Evolutionary conservation across 2,888 invertebrate genomes (phyloP).

Genomic region (Spialia ferax): DNA sequence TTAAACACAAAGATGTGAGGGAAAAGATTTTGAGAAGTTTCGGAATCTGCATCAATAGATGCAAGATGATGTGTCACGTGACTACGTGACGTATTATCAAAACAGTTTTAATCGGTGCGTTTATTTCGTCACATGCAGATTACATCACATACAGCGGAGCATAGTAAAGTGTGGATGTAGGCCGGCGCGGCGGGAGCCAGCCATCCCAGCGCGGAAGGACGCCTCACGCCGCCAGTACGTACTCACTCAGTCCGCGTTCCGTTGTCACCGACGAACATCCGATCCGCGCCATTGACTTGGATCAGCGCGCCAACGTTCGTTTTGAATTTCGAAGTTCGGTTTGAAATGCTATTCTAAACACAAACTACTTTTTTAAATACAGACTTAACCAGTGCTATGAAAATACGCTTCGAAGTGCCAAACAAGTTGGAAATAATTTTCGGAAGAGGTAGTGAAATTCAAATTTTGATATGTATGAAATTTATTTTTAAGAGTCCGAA

Average conservation of each 20-base stretch:
- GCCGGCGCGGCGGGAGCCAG: slow-evolving; percentile 81
- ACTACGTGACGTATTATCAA: slow-evolving; percentile 62
- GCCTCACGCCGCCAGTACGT: slow-evolving; percentile 47
- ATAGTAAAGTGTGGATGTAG: slow-evolving; percentile 62
- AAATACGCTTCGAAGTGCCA: slow-evolving; percentile 82
- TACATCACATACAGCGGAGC: slow-evolving; percentile 69
- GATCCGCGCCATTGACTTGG: slow-evolving; percentile 67
- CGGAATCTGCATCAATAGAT: not conserved
- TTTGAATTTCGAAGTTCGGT: slow-evolving; percentile 45
- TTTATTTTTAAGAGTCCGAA: not conserved
- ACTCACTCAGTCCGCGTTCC: slow-evolving; percentile 53
- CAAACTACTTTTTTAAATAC: slow-evolving; percentile 42
- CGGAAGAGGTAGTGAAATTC: slow-evolving; percentile 68
- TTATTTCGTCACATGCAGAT: slow-evolving; percentile 73
- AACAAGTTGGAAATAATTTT: slow-evolving; percentile 84
- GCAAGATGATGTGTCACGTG: no score
- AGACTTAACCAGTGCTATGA: slow-evolving; percentile 69
- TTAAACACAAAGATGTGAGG: no score
- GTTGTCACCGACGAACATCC: slow-evolving; percentile 75
- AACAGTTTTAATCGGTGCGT: slow-evolving; percentile 62
- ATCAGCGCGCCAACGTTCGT: slow-evolving; percentile 53
- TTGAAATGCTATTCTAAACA: slow-evolving; percentile 54
- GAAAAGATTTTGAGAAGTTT: no score
- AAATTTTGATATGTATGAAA: slow-evolving; percentile 42
- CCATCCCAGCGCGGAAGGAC: slow-evolving; percentile 77